A percentile compares a stretch with the other conserved stretches of the same genome.
Evolutionary conservation across 2,113 vertebrate species (phyloP).

Genomic region (Mesocricetus auratus): DNA sequence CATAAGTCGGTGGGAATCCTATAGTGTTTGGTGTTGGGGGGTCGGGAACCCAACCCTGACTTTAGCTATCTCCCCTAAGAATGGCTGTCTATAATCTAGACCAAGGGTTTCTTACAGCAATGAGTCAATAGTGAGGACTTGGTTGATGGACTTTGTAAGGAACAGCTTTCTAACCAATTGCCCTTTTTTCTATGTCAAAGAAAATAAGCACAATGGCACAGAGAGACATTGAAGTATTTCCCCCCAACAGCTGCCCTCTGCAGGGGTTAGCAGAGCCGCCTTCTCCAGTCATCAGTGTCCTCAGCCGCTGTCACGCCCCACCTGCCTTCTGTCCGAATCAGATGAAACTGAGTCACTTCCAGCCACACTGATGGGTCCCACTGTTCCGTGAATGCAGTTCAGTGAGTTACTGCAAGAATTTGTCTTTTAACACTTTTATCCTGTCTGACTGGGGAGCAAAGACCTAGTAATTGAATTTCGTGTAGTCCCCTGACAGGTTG

Average conservation of each 20-base stretch:
- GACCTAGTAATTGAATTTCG: constrained; percentile 23
- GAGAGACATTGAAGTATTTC: background rate
- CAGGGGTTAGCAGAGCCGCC: background rate
- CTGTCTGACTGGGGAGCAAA: background rate
- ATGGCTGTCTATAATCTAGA: background rate
- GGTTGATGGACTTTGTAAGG: constrained; percentile 24
- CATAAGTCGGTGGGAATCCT: background rate
- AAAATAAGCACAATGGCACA: background rate
- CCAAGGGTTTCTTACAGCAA: background rate
- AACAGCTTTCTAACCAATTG: constrained; percentile 20
- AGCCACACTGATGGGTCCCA: background rate
- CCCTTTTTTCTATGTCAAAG: background rate
- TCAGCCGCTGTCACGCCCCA: background rate
- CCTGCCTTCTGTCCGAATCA: background rate
- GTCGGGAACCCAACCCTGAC: background rate
- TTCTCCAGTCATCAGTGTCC: rapidly evolving
- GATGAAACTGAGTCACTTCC: background rate
- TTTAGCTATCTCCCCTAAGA: background rate
- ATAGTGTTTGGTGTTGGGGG: background rate
- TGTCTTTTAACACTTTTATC: constrained; percentile 6
- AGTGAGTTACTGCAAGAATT: background rate
- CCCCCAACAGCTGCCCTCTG: background rate
- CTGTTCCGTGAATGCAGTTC: background rate
- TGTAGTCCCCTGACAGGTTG: background rate
- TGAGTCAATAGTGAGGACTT: background rate